Percentiles rank a stretch among this genome's conserved stretches.
Conservation (phyloP, 2,888 invertebrate genomes). For the Patella ulyssiponensis region DNA sequence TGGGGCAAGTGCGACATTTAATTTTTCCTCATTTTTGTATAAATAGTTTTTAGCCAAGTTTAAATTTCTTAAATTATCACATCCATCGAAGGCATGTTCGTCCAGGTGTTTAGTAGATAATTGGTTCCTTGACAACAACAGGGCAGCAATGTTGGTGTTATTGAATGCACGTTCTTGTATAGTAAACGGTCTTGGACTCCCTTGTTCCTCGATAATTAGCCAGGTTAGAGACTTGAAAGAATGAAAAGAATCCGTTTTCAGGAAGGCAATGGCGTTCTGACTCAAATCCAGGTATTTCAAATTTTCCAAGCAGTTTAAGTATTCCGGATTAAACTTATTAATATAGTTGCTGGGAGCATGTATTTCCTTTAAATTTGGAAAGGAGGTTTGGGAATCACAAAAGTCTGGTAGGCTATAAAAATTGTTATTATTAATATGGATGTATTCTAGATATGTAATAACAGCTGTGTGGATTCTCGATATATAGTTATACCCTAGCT, state of each 20-base stretch:
- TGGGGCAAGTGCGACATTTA: too few species aligned
- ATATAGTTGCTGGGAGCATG: not conserved
- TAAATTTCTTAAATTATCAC: not conserved
- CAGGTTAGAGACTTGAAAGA: not conserved
- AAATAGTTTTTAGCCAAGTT: constrained; percentile 1
- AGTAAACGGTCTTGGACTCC: not conserved
- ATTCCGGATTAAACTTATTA: not conserved
- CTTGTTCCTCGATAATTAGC: not conserved
- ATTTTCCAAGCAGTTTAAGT: constrained; percentile 6
- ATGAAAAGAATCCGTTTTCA: constrained; percentile 9
- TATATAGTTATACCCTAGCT: not conserved
- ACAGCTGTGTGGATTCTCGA: not conserved
- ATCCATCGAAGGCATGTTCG: constrained; percentile 5
- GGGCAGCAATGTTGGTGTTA: not conserved
- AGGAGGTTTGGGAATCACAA: not conserved
- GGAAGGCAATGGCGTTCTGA: not conserved
- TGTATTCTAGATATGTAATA: not conserved
- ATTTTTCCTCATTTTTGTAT: too few species aligned
- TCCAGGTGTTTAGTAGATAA: not conserved
- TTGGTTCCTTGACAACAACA: not conserved
- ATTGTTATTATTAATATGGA: too few species aligned
- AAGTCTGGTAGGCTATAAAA: not conserved
- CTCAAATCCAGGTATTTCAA: not conserved
- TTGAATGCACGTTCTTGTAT: constrained; percentile 14
- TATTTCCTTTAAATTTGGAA: not conserved